These are phyloP conservation scores for Gerris buenoi DNA, from an alignment of 1,140 invertebrate species.

Conservation along the genomic window DNA sequence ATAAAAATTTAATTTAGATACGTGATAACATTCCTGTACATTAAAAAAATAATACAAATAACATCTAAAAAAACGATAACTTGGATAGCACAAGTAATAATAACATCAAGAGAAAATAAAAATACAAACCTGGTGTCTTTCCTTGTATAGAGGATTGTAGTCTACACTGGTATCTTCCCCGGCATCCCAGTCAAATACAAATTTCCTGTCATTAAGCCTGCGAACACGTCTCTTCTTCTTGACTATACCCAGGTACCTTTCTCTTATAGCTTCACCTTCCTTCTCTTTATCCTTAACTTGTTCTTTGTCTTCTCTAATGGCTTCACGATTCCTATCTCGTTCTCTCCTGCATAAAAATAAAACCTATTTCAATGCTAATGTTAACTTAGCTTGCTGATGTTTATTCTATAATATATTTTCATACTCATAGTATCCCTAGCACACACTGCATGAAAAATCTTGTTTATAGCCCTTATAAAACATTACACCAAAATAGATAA, in stretches of 20 bases:
- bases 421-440: too few relatives aligned
- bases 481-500: too few relatives aligned
- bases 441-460: too few relatives aligned
- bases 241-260: conserved; percentile 83
- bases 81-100: background rate
- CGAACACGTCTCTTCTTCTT: conserved; percentile 88
- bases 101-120: too few relatives aligned
- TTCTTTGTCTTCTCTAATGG: conserved; percentile 38
- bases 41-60: too few relatives aligned
- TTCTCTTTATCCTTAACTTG: conserved; percentile 68
- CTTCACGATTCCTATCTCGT: conserved; percentile 25
- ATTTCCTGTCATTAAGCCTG: conserved; percentile 92
- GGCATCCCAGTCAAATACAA: conserved; percentile 99
- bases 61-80: too few relatives aligned
- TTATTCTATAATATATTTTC: too few relatives aligned
- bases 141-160: conserved; percentile 94
- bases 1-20: too few relatives aligned
- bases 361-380: too few relatives aligned
- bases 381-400: too few relatives aligned
- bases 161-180: conserved; percentile 95
- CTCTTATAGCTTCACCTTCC: conserved; percentile 83
- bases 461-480: too few relatives aligned
- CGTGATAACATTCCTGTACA: too few relatives aligned
- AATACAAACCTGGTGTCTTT: conserved; percentile 62
- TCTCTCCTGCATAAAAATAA: background rate